Conservation (phyloP, 1,140 invertebrate species). For the Drosophila lowei region DNA sequence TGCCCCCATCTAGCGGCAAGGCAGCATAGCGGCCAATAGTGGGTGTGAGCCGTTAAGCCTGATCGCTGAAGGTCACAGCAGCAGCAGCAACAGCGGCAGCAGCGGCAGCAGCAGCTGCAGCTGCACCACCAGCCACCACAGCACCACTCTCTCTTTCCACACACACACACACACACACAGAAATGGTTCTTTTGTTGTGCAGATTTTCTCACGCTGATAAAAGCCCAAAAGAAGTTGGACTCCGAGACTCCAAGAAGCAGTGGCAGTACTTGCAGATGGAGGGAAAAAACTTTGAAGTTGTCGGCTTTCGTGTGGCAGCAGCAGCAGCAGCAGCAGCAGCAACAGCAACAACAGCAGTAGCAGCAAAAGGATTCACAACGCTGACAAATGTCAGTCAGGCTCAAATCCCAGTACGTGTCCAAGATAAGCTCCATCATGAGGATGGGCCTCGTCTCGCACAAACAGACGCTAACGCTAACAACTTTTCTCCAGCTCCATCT, state of each 20-base stretch:
- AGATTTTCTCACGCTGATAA: constrained; percentile 77
- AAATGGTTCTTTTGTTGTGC: constrained; percentile 15
- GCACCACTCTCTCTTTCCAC: constrained; percentile 17
- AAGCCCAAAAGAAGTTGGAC: background rate
- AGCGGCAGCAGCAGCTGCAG: constrained; percentile 41
- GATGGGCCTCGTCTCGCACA: constrained; percentile 9
- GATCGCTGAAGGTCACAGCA: constrained; percentile 39
- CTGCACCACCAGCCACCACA: background rate
- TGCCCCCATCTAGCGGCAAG: constrained; percentile 25
- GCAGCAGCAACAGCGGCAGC: constrained; percentile 21
- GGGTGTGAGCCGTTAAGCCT: constrained; percentile 60
- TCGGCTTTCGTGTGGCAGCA: constrained; percentile 32
- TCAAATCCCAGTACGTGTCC: constrained; percentile 71
- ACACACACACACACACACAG: constrained; percentile 21
- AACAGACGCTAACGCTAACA: background rate
- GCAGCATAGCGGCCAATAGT: constrained; percentile 24
- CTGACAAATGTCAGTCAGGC: constrained; percentile 73
- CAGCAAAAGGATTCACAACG: constrained; percentile 66
- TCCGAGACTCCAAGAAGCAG: constrained; percentile 23
- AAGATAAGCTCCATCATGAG: constrained; percentile 61
- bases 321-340: constrained; percentile 22
- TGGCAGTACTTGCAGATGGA: constrained; percentile 1
- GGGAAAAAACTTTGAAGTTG: constrained; percentile 41
- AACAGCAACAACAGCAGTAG: constrained; percentile 20
- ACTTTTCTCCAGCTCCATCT: constrained; percentile 32